These are phyloP conservation scores for Ochotona curzoniae DNA, from an alignment of 2,113 vertebrate species.

Conservation along the genomic window DNA sequence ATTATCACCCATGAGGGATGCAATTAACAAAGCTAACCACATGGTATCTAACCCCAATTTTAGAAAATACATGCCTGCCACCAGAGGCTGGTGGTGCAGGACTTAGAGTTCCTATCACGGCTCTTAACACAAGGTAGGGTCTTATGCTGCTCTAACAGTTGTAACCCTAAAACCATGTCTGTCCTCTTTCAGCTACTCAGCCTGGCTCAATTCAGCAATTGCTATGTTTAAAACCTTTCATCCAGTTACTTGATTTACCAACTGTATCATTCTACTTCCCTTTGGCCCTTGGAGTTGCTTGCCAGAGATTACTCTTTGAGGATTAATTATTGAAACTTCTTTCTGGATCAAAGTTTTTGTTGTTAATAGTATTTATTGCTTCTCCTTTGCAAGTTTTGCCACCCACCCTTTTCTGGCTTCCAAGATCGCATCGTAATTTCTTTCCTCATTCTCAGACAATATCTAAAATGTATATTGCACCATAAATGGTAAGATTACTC, in stretches of 20 bases:
- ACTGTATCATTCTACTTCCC: background rate
- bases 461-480: background rate
- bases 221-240: background rate
- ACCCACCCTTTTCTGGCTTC: background rate
- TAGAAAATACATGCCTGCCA: background rate
- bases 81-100: too few species aligned
- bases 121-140: background rate
- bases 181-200: background rate
- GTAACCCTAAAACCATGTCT: background rate
- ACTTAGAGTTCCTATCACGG: background rate
- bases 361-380: background rate
- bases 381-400: background rate
- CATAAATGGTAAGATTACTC: background rate
- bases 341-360: background rate
- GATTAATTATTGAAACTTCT: conserved; percentile 21
- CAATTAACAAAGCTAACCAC: background rate
- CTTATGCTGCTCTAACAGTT: background rate
- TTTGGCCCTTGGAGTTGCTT: background rate
- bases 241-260: background rate
- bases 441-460: background rate
- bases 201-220: background rate
- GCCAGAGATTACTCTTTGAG: background rate
- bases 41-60: background rate
- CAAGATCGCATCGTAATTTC: background rate
- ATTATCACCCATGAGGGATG: background rate